Base-by-base conservation (phyloP, 2,888 invertebrate genomes). In the Eupithecia subfuscata region DNA sequence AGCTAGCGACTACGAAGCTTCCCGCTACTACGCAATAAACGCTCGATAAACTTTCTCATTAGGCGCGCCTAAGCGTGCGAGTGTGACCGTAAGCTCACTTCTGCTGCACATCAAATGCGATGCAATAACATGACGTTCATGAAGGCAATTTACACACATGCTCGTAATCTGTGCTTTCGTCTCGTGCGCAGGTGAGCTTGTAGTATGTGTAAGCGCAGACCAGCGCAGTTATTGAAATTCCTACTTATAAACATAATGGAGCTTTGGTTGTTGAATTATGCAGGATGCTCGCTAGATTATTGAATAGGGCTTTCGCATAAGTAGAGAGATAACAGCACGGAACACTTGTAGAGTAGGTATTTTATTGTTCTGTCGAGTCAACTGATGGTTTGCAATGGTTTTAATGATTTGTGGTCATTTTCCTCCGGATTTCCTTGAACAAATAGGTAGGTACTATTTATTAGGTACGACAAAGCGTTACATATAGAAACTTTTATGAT, bases 11-110 rank as follows among this genome's bases (percentile, higher is more conserved):
- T 87, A 86, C 88, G 90, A 90, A 92, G 94, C 93, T 93, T 93
- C 92, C 92, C 92, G 92, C 93, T 90, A 90, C 93, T 93, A 94
- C 94, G 94, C 94, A 95, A 94, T 94, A 95, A 94, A 92, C 94
- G 94, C 94, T 95, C 94, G 93, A 95, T 95, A 95, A 94, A 94
- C 93, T 94, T 94, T 94, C 94, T 94, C 94, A 94, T 94, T 94
- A 94, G 93, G 92, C 93, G 92, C 92, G 93, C 92, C 92, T 93
- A 92, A 93, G 92, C 91, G 93, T 94, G 92, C 91, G 94, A 94
- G 93, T 94, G 92, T 91, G 94, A 94, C 92, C 90, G 91, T 92
- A 94, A 94, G 93, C 92, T 93, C 90, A 90, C 90, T 91, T 90
- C 89, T 91, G 89, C 90, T 89, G 88, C 88, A 90, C 88, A 89